Evolutionary conservation across 2,797 vertebrate genomes (phyloP), one percentile per base, ranked within the genome.

Genomic region (Ambastaia sidthimunki): DNA sequence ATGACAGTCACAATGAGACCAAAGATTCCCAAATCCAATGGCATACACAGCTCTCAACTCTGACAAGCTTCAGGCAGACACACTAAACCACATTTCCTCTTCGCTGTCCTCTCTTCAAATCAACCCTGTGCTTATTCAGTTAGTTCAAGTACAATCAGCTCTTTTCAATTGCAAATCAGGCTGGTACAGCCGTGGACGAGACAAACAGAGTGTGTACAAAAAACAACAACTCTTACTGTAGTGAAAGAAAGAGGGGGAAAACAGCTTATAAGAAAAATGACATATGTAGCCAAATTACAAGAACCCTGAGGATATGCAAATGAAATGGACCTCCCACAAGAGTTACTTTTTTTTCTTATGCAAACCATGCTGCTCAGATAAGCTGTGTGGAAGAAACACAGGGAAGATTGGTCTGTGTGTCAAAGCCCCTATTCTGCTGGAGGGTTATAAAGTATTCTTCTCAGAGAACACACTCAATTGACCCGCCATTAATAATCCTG

Each of bases 91-190:
- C 85, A 83, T 89, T 85, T 72, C 52, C 3, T 66, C 47, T 76
- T 78, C 81, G 82, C 91, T 91, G 89, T 91, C 90, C 86, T 80
- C 90, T 92, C 88, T 81, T 87, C 84, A 88, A 90, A 82, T 87
- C 85, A 80, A 77, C 74, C 85, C 89, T 86, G 82, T 85, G 87
- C 89, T 93, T 92, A 93, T 92, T 93, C 91, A 92, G 90, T 93
- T 92, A 91, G 88, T 89, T 91, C 87, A 89, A 93, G 89, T 88
- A 91, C 89, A 92, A 91, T 92, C 89, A 87, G 66, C 76, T 85
- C 90, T 89, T 93, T 94, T 94, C 92, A 93, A 86, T 92, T 93
- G 93, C 92, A 93, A 94, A 94, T 94, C 83, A 90, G 89, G 89
- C 86, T 82, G 62, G 85, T 83, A 85, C 82, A 72, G 88, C 89